Percentiles rank a stretch among this genome's conserved stretches.
Evolutionary conservation across 2,113 vertebrate genomes (phyloP).

Genomic region (Leptobrachium ailaonicum): DNA sequence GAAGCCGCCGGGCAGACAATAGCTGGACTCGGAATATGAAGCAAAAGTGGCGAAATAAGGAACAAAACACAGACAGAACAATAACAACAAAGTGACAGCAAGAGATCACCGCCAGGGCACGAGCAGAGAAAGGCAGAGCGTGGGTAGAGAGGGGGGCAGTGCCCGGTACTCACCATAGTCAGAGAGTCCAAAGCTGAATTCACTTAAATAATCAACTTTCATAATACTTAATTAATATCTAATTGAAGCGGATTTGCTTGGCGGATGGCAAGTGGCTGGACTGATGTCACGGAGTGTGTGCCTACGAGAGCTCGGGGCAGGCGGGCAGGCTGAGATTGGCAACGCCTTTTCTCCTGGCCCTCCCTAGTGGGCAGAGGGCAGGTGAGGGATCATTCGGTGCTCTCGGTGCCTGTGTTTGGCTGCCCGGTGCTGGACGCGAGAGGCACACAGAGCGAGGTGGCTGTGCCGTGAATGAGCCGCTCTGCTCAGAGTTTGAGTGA

Average conservation of each 20-base stretch:
- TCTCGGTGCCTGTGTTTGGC: conserved; percentile 10
- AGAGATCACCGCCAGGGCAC: background rate
- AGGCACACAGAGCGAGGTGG: conserved; percentile 1
- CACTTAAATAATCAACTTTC: conserved; percentile 99
- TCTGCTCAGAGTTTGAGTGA: conserved; percentile 22
- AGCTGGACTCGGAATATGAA: conserved; percentile 10
- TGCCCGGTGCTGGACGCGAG: conserved; percentile 6
- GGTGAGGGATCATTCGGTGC: conserved; percentile 63
- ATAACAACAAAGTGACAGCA: background rate
- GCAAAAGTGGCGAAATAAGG: conserved; percentile 1
- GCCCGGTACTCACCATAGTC: conserved; percentile 90
- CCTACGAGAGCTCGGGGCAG: conserved; percentile 57
- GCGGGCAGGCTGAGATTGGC: conserved; percentile 74
- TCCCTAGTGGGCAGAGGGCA: conserved; percentile 71
- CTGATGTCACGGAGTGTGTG: conserved; percentile 72
- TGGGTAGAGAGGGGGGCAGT: background rate
- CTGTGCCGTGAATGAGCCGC: conserved; percentile 51
- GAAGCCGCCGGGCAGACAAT: conserved; percentile 21
- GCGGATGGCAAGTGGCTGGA: conserved; percentile 73
- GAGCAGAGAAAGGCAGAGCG: background rate
- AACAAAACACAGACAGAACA: conserved; percentile 4
- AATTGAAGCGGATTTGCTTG: conserved; percentile 72
- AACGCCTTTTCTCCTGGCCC: conserved; percentile 75
- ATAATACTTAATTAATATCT: conserved; percentile 88
- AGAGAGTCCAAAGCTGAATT: conserved; percentile 98